These are phyloP conservation scores for Drosophila aldrichi DNA, from an alignment of 2,888 invertebrate species.

Conservation along the genomic window DNA sequence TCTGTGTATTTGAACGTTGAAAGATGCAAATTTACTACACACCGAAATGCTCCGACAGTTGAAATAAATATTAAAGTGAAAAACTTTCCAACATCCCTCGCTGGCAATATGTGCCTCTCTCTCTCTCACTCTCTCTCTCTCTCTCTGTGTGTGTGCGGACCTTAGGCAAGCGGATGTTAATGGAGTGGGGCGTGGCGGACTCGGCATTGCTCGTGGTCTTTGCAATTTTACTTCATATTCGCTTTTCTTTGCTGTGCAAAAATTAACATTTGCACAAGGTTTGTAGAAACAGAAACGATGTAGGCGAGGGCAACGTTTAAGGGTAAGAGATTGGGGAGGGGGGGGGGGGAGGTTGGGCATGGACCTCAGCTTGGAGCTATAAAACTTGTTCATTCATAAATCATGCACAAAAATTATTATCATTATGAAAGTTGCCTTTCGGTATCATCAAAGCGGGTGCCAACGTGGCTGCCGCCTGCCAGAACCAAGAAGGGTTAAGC, in stretches of 20 bases:
- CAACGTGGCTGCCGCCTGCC: conserved; percentile 38
- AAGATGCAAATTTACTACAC: conserved; percentile 79
- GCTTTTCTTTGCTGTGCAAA: conserved; percentile 52
- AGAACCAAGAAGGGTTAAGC: conserved; percentile 68
- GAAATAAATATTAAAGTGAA: conserved; percentile 81
- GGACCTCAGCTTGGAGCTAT: conserved; percentile 59
- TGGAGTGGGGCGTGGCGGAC: conserved; percentile 45
- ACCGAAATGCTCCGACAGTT: conserved; percentile 69
- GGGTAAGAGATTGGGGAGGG: not conserved
- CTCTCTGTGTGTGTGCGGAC: conserved; percentile 15
- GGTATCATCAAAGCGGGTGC: conserved; percentile 59
- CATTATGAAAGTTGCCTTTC: conserved; percentile 80
- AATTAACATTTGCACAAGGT: conserved; percentile 76
- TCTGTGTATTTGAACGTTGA: conserved; percentile 70
- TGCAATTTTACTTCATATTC: conserved; percentile 40
- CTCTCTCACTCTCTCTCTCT: too few relatives aligned
- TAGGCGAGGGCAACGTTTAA: not conserved
- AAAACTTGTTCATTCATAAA: conserved; percentile 80
- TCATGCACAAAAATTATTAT: conserved; percentile 80
- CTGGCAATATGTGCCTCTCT: not conserved
- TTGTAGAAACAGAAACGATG: conserved; percentile 50
- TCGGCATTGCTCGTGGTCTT: conserved; percentile 23
- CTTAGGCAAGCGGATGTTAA: conserved; percentile 39
- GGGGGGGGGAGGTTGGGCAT: too few relatives aligned
- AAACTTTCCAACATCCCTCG: conserved; percentile 41